Evolutionary conservation across 2,888 invertebrate genomes (phyloP), one percentile per base, ranked within the genome.

Genomic region (Hedychridium roseum): DNA sequence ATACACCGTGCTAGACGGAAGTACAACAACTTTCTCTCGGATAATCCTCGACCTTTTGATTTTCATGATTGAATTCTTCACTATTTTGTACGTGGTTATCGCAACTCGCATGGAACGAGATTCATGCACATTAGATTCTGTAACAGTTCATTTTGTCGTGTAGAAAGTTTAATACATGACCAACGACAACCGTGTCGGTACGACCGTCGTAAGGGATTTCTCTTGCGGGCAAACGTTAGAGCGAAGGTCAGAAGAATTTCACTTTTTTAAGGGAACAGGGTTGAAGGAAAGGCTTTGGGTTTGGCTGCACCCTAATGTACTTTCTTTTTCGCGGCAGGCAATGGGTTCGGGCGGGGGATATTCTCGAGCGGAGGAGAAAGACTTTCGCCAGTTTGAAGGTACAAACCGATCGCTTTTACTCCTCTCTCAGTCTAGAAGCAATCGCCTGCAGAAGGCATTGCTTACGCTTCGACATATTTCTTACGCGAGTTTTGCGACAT

Each of bases 181-280:
- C 23, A 15, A 36, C 28, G 52, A 39, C 35, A 41, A 31, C 36
- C 46, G 52, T 16, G 15, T 27, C 38, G 41, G 41, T 44, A 42
- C 48, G 56, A 36, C 48, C 21, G 38, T 28, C 28, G 1, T 28
- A 14, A 15, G 17, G 28, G 27, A 9, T 17, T 12, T 14, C 31
- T 26, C 42, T 17, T 43, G 18, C 16, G 27, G 41, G 37, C 17
- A 27, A 41, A 39, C 43, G 54, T 41, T 50, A 48, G 51, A 46
- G 50, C 45, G 57, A 5, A n/a, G 60, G 63, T 44, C 71, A 57
- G 72, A 74, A 76, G 74, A 71, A 64, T 69, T 72, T 68, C 70
- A 66, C 67, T 62, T 68, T 73, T 70, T 51, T 47, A 44, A 50
- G 45, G 50, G 48, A 50, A 58, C 48, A 43, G 51, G 53, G 50